Evolutionary conservation across 2,888 invertebrate genomes (phyloP), one percentile per base, ranked within the genome.

Genomic region (Cryptocephalus moraei): DNA sequence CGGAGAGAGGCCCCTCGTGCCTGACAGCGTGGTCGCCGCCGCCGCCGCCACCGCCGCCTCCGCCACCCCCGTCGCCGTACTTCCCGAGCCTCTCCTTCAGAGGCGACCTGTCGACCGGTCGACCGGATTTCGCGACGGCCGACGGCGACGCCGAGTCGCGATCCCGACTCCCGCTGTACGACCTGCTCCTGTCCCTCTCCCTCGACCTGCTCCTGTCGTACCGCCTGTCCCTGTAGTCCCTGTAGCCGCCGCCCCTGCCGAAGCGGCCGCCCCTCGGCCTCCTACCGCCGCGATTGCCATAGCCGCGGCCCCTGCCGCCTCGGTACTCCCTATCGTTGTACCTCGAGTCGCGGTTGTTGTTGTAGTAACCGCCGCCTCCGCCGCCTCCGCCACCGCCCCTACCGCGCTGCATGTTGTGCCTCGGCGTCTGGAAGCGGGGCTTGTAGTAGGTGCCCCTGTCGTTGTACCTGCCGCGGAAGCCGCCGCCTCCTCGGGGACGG

Each of bases 381-480:
- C 54, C 22, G 22, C 22, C 22, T 22, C 22, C 22, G 2, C 22
- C n/a, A 32, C 70, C 63, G 32, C 65, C 58, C 36, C 77, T 55
- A 64, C 61, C 74, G 62, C 54, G 62, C 32, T 77, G 75, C n/a
- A 78, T 67, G 46, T 75, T 72, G 2, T 62, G 63, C 44, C 80
- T 76, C 32, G 75, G 75, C 57, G 74, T 75, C 65, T 84, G 84
- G 76, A 86, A 85, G 52, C 86, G 77, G 1, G 86, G 86, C 58
- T 85, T 82, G 72, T 86, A 86, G 69, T 86, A 86, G 1, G 85
- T 86, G 53, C 86, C 86, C 46, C 86, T 78, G 64, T 84, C 84
- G 66, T 77, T 75, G 60, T 77, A 83, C 14, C 67, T 58, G 22
- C 61, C 66, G 13, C 68, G 53, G 50, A 66, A 67, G 33, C 77